Percentiles rank a stretch among this genome's conserved stretches.
These are phyloP conservation scores for Frankliniella fusca DNA, from an alignment of 2,888 invertebrate species.

Conservation along the genomic window DNA sequence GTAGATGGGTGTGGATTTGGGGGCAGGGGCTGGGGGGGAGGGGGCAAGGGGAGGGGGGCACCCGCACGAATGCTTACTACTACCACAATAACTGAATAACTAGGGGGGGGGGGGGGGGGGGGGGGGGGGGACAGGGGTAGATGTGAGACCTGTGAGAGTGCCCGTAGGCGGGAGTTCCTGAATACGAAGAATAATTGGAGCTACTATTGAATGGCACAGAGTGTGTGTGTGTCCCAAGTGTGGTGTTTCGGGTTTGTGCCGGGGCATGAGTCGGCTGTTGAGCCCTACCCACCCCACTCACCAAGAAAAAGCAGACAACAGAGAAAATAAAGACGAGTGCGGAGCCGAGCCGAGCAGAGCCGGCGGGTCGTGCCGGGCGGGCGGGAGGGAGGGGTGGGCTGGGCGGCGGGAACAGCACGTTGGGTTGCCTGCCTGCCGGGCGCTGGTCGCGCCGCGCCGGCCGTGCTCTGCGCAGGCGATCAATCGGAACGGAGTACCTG, in stretches of 20 bases:
- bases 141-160: neutral
- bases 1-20: too few species aligned
- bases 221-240: too few species aligned
- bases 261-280: too few species aligned
- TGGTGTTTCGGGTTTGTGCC: too few species aligned
- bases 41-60: neutral
- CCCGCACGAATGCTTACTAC: too few species aligned
- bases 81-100: too few species aligned
- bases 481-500: too few species aligned
- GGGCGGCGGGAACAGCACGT: neutral
- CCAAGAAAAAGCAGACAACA: neutral
- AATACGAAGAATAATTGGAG: too few species aligned
- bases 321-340: too few species aligned
- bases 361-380: neutral
- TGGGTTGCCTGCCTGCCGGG: neutral
- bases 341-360: neutral
- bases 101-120: neutral
- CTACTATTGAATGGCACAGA: too few species aligned
- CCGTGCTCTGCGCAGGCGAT: neutral
- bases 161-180: neutral
- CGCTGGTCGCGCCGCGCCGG: neutral
- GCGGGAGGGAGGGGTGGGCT: neutral
- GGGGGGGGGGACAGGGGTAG: neutral
- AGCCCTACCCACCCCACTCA: too few species aligned
- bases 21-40: neutral